phyloP scores from a whole-genome alignment of 2,888 invertebrate genomes.

The Dysmachus trigonus region DNA sequence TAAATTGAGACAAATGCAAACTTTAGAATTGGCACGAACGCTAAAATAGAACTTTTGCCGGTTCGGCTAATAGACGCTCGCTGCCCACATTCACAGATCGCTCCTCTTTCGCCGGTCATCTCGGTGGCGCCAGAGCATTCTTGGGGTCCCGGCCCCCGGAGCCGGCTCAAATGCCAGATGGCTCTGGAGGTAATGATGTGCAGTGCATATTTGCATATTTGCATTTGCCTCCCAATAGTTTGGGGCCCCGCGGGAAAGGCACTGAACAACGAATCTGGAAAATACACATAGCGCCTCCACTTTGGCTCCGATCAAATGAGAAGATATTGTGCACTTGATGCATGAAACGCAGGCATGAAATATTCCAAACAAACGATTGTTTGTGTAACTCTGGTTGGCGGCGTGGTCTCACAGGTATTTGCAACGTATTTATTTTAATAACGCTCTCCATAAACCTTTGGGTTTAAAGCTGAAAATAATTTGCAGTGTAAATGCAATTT shows the following conservation, averaged over 20 bases:
- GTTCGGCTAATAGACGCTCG: background rate
- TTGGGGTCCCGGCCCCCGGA: background rate
- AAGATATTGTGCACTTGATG: background rate
- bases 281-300: background rate
- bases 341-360: background rate
- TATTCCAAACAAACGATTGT: background rate
- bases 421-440: background rate
- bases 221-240: background rate
- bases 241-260: background rate
- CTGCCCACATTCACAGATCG: background rate
- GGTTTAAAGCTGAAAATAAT: background rate
- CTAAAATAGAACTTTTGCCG: conserved; percentile 23
- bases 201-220: background rate
- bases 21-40: conserved; percentile 15
- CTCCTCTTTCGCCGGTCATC: background rate
- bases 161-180: background rate
- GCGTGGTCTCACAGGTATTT: background rate
- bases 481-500: background rate
- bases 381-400: background rate
- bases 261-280: background rate
- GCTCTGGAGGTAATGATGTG: background rate
- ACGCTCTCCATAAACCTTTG: background rate
- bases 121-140: conserved; percentile 20
- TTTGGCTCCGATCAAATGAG: background rate
- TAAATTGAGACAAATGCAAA: conserved; percentile 24